These are phyloP conservation scores for Dolichomitus sp. DNA, from an alignment of 2,888 invertebrate genomes.

Conservation along the genomic window DNA sequence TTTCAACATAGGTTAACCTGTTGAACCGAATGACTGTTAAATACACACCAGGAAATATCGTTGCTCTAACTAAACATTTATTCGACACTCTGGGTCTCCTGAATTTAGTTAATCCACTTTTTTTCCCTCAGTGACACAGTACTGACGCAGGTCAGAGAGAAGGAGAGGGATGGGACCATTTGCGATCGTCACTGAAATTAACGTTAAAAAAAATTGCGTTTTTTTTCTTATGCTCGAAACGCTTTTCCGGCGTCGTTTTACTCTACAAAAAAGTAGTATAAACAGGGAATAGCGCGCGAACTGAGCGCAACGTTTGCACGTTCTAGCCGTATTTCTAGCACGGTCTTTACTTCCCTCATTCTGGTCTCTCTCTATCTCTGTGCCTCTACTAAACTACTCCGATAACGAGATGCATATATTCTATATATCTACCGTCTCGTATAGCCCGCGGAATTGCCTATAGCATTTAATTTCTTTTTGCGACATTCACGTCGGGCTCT, in stretches of 20 bases:
- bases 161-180: not conserved
- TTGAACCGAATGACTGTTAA: no score
- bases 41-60: not conserved
- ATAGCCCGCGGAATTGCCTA: conserved; percentile 26
- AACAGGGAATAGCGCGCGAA: not conserved
- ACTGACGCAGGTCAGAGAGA: not conserved
- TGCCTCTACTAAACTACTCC: conserved; percentile 8
- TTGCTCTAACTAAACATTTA: no score
- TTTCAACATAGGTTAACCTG: no score
- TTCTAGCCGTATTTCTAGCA: conserved; percentile 1
- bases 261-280: not conserved
- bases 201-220: not conserved
- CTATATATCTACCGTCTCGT: not conserved
- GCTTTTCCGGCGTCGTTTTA: not conserved
- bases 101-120: no score
- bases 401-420: conserved; percentile 49
- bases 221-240: not conserved
- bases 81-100: no score
- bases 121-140: no score
- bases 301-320: conserved; percentile 13
- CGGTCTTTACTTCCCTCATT: conserved; percentile 22
- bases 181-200: conserved; percentile 7
- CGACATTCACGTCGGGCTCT: conserved; percentile 42
- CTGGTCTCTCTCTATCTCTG: conserved; percentile 16
- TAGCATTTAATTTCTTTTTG: conserved; percentile 61